These are phyloP conservation scores for Psittacula cyanocephala DNA, from an alignment of 2,113 vertebrate genomes.

Conservation along the genomic window DNA sequence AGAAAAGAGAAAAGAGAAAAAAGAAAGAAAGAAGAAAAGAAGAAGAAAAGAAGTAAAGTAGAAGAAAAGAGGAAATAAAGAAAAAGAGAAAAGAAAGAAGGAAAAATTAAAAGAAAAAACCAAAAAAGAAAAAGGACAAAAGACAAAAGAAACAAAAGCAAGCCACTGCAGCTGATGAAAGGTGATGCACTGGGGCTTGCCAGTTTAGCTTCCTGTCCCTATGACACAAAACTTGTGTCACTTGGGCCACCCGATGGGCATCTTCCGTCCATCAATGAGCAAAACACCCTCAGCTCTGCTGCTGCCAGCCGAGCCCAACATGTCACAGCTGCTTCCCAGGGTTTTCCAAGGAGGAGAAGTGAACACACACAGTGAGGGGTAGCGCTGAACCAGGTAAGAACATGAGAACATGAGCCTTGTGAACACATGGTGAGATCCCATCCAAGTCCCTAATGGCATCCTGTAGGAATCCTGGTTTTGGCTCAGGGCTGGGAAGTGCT, in stretches of 20 bases:
- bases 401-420: neutral
- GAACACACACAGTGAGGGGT: fast-evolving
- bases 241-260: fast-evolving
- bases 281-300: fast-evolving
- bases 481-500: neutral
- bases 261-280: fast-evolving
- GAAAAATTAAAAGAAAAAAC: neutral
- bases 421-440: fast-evolving
- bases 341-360: neutral
- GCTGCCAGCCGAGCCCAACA: fast-evolving
- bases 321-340: fast-evolving
- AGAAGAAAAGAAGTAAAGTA: neutral
- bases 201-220: neutral
- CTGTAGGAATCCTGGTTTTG: fast-evolving
- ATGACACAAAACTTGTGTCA: fast-evolving
- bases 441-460: fast-evolving
- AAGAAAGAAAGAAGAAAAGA: neutral
- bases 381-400: neutral
- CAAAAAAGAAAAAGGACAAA: neutral
- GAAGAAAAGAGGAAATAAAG: neutral
- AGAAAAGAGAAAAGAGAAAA: neutral
- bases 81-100: neutral
- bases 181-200: fast-evolving
- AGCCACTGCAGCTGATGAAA: fast-evolving
- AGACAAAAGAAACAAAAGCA: neutral